Conservation (phyloP, 2,888 invertebrate genomes). For the Netelia fuscicornis region DNA sequence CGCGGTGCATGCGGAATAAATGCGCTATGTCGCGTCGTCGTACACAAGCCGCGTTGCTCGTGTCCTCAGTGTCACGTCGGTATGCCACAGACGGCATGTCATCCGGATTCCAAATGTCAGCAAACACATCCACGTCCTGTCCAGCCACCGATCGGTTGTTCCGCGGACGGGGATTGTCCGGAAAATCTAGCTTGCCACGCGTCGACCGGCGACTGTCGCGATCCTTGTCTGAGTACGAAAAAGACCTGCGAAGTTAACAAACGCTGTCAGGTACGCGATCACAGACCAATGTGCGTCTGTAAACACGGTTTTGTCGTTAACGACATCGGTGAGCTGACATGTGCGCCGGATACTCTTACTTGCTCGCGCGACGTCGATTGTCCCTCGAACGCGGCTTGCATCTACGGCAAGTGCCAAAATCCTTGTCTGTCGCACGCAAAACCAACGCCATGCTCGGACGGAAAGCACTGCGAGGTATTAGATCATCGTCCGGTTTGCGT, state of each 20-base stretch:
- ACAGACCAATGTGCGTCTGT: slow-evolving; percentile 94
- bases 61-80: slow-evolving; percentile 96
- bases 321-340: slow-evolving; percentile 94
- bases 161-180: slow-evolving; percentile 90
- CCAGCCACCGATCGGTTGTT: slow-evolving; percentile 87
- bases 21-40: slow-evolving; percentile 93
- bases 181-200: slow-evolving; percentile 91
- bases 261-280: slow-evolving; percentile 94
- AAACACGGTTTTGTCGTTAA: slow-evolving; percentile 95
- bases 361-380: slow-evolving; percentile 94
- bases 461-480: slow-evolving; percentile 94
- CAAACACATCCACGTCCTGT: slow-evolving; percentile 87
- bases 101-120: slow-evolving; percentile 92
- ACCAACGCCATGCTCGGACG: slow-evolving; percentile 89
- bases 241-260: slow-evolving; percentile 93
- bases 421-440: slow-evolving; percentile 90
- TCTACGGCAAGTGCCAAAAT: slow-evolving; percentile 93
- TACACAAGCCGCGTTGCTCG: slow-evolving; percentile 94
- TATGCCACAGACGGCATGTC: slow-evolving; percentile 92
- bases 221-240: slow-evolving; percentile 90
- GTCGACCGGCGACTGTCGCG: slow-evolving; percentile 90
- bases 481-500: slow-evolving; percentile 95
- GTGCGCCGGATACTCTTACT: slow-evolving; percentile 93
- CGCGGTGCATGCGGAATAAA: slow-evolving; percentile 95
- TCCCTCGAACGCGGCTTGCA: slow-evolving; percentile 93